Evolutionary conservation across 2,888 invertebrate genomes (phyloP).

Genomic region (Coelopa pilipes): DNA sequence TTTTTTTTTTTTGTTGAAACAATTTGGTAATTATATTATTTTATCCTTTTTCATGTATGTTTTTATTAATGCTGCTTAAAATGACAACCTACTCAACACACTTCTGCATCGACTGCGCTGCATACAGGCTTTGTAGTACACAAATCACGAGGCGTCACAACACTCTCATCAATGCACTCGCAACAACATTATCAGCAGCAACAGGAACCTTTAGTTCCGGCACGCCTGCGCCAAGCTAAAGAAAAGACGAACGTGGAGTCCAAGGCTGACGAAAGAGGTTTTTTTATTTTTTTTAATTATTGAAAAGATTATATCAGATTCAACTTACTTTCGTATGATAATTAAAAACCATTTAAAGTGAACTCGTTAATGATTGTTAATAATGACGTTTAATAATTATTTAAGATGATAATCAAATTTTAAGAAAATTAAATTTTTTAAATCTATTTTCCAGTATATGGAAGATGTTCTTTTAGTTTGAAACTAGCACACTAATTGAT

Average conservation of each 20-base stretch:
- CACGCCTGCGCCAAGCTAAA: constrained; percentile 72
- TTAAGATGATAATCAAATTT: too few species aligned
- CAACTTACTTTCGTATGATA: constrained; percentile 40
- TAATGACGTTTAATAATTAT: too few species aligned
- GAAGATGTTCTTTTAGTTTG: too few species aligned
- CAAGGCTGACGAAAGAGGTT: constrained; percentile 77
- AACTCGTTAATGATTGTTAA: background rate
- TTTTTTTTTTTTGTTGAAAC: background rate
- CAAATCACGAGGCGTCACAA: constrained; percentile 81
- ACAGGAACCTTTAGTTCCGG: constrained; percentile 71
- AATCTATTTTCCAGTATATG: too few species aligned
- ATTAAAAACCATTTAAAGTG: constrained; percentile 23
- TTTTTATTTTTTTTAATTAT: constrained; percentile 40
- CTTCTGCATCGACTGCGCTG: constrained; percentile 5
- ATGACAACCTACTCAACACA: constrained; percentile 17
- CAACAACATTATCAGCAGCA: constrained; percentile 56
- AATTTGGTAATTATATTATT: constrained; percentile 8
- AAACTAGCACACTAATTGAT: too few species aligned
- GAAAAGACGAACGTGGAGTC: constrained; percentile 74
- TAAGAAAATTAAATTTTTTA: too few species aligned
- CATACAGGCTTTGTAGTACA: constrained; percentile 78
- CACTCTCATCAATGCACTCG: constrained; percentile 73
- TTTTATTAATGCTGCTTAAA: constrained; percentile 10
- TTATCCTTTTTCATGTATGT: constrained; percentile 25
- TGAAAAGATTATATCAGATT: too few species aligned